phyloP scores from a whole-genome alignment of 2,888 invertebrate species.

The Idaea dimidiata region DNA sequence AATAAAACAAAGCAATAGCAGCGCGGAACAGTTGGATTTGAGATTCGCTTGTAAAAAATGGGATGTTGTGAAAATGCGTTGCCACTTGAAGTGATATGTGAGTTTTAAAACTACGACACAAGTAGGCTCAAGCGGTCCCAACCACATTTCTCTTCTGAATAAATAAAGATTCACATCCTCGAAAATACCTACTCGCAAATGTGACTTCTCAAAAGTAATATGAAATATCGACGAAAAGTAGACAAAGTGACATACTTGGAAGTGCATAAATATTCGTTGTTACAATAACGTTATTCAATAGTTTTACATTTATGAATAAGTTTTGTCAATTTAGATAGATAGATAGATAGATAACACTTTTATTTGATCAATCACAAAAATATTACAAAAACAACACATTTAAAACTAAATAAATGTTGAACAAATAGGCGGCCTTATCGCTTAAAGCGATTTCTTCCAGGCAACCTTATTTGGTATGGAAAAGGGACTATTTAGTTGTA shows the following conservation, averaged over 20 bases:
- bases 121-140: constrained; percentile 42
- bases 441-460: too few species aligned
- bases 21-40: constrained; percentile 2
- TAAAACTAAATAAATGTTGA: too few species aligned
- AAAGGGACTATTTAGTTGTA: too few species aligned
- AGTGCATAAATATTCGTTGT: constrained; percentile 16
- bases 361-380: too few species aligned
- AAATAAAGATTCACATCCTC: constrained; percentile 41
- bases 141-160: constrained; percentile 37
- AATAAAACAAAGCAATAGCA: constrained; percentile 1
- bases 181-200: constrained; percentile 28
- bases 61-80: constrained; percentile 33
- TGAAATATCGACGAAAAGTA: constrained; percentile 21
- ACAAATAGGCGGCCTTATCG: too few species aligned
- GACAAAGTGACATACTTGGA: constrained; percentile 14
- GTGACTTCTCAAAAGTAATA: constrained; percentile 25
- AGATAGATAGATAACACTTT: too few species aligned
- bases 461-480: too few species aligned
- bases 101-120: constrained; percentile 35
- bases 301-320: neutral
- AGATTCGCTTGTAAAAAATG: constrained; percentile 21
- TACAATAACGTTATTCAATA: constrained; percentile 8
- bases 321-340: neutral
- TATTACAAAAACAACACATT: too few species aligned
- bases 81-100: constrained; percentile 36